A percentile compares a stretch with the other conserved stretches of the same genome.
These are phyloP conservation scores for Ecdyonurus torrentis DNA, from an alignment of 2,888 invertebrate species.

Conservation along the genomic window DNA sequence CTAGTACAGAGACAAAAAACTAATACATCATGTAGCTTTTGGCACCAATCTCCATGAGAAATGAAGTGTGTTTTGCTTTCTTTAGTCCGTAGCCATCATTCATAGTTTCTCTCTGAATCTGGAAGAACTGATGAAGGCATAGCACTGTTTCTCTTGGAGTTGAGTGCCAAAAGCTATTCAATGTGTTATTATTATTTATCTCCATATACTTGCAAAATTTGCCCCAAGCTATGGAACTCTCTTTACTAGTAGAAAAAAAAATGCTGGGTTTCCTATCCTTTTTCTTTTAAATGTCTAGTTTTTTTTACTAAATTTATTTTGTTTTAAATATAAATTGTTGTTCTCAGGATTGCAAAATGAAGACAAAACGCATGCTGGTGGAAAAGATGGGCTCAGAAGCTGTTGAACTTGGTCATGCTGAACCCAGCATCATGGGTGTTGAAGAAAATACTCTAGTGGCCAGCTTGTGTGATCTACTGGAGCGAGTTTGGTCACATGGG, in stretches of 20 bases:
- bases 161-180: no score
- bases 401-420: constrained; percentile 78
- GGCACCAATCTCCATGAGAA: no score
- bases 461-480: constrained; percentile 91
- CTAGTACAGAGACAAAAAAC: no score
- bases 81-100: no score
- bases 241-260: constrained; percentile 8
- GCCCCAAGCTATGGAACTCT: constrained; percentile 4
- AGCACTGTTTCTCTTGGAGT: no score
- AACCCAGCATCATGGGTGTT: constrained; percentile 50
- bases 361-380: constrained; percentile 97
- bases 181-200: no score
- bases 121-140: no score
- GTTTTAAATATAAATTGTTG: constrained; percentile 5
- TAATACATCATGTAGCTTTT: no score
- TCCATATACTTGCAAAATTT: no score
- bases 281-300: constrained; percentile 3
- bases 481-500: constrained; percentile 96
- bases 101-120: no score
- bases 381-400: constrained; percentile 98
- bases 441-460: constrained; percentile 98
- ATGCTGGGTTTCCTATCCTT: constrained; percentile 3
- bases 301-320: neutral
- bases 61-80: no score
- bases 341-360: constrained; percentile 67